These are phyloP conservation scores for Paralichthys olivaceus DNA, from an alignment of 2,113 vertebrate genomes.

Conservation along the genomic window DNA sequence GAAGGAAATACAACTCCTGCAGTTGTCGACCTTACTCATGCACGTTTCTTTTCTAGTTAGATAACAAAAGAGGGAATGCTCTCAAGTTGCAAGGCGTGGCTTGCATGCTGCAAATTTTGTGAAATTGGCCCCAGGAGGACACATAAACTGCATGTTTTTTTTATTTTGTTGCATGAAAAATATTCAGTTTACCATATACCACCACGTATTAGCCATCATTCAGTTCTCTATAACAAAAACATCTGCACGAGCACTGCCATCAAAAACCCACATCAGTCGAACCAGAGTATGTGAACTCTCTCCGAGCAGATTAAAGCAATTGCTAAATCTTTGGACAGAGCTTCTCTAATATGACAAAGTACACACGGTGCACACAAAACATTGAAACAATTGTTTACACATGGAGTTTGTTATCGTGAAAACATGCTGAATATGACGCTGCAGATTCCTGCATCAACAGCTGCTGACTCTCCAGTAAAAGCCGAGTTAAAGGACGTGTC, in stretches of 20 bases:
- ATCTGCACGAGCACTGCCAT: not conserved
- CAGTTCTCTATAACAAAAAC: not conserved
- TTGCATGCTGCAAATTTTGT: not conserved
- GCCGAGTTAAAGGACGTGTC: constrained; percentile 1
- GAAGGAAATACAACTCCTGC: too few species aligned
- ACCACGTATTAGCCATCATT: not conserved
- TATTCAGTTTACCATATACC: not conserved
- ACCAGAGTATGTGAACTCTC: not conserved
- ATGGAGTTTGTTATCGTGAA: not conserved
- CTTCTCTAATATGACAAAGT: not conserved
- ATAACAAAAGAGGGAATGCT: too few species aligned
- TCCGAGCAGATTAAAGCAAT: not conserved
- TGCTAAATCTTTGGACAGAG: not conserved
- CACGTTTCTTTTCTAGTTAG: too few species aligned
- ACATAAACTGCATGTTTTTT: not conserved
- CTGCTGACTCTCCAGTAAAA: constrained; percentile 15
- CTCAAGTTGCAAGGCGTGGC: not conserved
- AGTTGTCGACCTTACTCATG: too few species aligned
- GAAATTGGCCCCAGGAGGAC: not conserved
- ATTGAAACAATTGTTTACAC: not conserved
- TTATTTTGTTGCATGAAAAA: constrained; percentile 9
- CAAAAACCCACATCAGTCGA: not conserved
- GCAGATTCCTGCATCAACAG: constrained; percentile 9
- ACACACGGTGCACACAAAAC: not conserved
- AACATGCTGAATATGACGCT: not conserved